Evolutionary conservation across 2,113 vertebrate species (phyloP).

Genomic region (Struthio camelus): DNA sequence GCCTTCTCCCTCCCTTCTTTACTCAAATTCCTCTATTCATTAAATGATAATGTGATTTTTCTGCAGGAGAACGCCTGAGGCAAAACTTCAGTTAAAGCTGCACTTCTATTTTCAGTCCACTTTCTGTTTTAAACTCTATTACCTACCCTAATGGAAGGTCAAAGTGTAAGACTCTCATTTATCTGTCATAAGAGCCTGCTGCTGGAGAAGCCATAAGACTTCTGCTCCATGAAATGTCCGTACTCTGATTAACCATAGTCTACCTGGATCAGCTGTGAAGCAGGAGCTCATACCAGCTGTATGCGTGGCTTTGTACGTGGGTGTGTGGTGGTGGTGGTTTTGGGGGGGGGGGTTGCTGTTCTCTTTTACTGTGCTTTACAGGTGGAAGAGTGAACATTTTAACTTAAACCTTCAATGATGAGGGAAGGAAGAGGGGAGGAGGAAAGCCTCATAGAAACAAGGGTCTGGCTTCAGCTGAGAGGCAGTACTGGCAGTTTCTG

Average conservation of each 20-base stretch:
- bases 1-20: neutral
- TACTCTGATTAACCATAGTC: neutral
- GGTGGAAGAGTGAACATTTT: neutral
- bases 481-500: accelerated
- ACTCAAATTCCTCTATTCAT: neutral
- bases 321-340: too few relatives aligned
- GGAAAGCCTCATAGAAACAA: neutral
- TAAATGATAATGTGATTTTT: neutral
- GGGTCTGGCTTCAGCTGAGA: neutral
- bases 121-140: neutral
- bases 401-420: neutral
- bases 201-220: neutral
- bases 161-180: neutral
- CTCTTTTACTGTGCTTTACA: neutral
- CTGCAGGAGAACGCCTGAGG: neutral
- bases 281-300: neutral
- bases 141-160: neutral
- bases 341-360: too few relatives aligned
- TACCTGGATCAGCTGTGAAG: neutral
- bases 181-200: neutral
- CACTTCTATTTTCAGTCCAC: neutral
- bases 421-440: neutral
- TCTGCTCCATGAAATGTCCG: neutral
- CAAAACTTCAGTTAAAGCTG: neutral
- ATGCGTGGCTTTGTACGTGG: neutral